Evolutionary conservation across 2,888 invertebrate species (phyloP).

Genomic region (Lordiphosa fenestrarum): DNA sequence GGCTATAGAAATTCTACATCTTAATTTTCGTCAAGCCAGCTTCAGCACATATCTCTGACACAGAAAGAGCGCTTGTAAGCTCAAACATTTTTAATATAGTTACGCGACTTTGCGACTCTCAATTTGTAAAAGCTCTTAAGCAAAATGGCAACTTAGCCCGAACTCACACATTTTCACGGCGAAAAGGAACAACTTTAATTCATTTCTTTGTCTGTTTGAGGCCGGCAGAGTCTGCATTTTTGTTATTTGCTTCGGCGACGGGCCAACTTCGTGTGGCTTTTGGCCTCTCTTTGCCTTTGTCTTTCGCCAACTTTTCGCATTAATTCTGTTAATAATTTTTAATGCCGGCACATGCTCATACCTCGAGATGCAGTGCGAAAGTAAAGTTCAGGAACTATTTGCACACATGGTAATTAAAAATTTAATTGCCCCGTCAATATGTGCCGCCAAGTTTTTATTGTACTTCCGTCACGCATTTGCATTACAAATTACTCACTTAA

Average conservation of each 20-base stretch:
- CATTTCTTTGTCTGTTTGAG: constrained; percentile 51
- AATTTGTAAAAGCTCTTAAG: constrained; percentile 27
- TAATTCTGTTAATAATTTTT: constrained; percentile 73
- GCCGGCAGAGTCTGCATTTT: constrained; percentile 20
- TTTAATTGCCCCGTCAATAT: constrained; percentile 67
- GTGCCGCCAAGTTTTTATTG: constrained; percentile 24
- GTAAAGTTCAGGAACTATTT: constrained; percentile 50
- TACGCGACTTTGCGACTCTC: constrained; percentile 13
- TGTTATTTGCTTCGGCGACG: constrained; percentile 55
- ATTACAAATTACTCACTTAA: constrained; percentile 48
- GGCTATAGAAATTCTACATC: too few species aligned
- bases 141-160: constrained; percentile 13
- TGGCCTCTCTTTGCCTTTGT: constrained; percentile 32
- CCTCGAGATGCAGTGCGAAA: constrained; percentile 5
- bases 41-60: too few species aligned
- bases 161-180: constrained; percentile 22
- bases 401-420: constrained; percentile 64
- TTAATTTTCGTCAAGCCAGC: too few species aligned
- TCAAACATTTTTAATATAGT: too few species aligned
- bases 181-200: constrained; percentile 32
- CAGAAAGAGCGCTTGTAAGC: too few species aligned
- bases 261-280: constrained; percentile 43
- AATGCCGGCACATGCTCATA: constrained; percentile 41
- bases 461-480: constrained; percentile 37
- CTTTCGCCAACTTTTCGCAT: constrained; percentile 55